Percentiles rank a stretch among this genome's conserved stretches.
Conservation (phyloP, 2,113 vertebrate genomes). For the Microtus oregoni region DNA sequence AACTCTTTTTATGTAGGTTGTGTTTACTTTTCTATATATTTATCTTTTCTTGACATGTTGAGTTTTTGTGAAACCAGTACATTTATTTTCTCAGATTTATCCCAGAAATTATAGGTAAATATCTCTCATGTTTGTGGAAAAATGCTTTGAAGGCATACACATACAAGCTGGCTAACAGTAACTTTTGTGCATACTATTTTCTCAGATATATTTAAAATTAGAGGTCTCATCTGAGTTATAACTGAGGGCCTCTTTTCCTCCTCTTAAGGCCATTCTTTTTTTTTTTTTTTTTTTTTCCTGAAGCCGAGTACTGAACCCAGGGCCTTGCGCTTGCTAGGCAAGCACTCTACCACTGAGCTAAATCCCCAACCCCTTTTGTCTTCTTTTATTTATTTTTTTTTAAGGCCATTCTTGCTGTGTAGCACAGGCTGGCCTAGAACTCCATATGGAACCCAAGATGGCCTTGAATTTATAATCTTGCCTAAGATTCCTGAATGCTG, state of each 20-base stretch:
- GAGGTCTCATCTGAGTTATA: conserved; percentile 3
- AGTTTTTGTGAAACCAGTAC: neutral
- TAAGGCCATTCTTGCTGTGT: neutral
- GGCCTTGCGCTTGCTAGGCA: too few species aligned
- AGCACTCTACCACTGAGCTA: too few species aligned
- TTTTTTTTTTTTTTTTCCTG: too few species aligned
- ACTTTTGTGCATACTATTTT: conserved; percentile 42
- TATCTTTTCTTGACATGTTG: neutral
- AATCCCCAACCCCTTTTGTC: too few species aligned
- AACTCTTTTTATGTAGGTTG: neutral
- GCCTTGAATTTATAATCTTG: neutral
- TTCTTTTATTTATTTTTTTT: neutral
- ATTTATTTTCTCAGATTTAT: conserved; percentile 40
- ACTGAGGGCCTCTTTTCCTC: neutral
- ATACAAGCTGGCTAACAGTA: neutral
- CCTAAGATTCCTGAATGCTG: neutral
- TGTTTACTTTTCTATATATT: conserved; percentile 37
- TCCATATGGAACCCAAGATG: neutral
- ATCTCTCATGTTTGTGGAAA: neutral
- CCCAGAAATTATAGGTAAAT: neutral
- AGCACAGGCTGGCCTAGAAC: neutral
- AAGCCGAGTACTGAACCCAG: too few species aligned
- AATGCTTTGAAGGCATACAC: neutral
- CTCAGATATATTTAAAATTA: conserved; percentile 23
- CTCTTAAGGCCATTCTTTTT: too few species aligned